Percentiles rank a stretch among this genome's conserved stretches.
Evolutionary conservation across 2,797 vertebrate genomes (phyloP).

Genomic region (Neosalanx taihuensis): DNA sequence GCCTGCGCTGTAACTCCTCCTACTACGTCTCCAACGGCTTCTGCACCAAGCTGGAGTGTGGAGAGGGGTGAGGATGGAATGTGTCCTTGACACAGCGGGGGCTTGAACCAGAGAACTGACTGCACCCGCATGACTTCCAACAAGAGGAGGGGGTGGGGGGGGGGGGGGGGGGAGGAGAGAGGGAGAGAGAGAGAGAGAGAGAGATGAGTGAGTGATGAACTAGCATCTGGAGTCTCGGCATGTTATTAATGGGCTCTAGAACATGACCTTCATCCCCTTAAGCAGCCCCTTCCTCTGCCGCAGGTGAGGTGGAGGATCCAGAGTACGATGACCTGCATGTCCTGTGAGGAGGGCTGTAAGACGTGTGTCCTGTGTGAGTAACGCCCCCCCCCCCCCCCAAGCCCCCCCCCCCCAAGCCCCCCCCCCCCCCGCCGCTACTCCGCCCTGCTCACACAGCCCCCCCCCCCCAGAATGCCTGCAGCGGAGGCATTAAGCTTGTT

Average conservation of each 20-base stretch:
- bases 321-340: constrained; percentile 80
- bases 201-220: neutral
- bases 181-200: constrained; percentile 75
- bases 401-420: neutral
- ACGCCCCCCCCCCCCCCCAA: neutral
- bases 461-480: neutral
- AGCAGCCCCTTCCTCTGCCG: constrained; percentile 12
- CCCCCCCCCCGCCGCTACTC: no score
- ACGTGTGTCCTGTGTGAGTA: constrained; percentile 83
- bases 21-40: constrained; percentile 71
- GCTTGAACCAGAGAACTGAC: no score
- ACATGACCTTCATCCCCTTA: neutral
- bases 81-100: no score
- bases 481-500: constrained; percentile 29
- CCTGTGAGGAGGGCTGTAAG: constrained; percentile 87
- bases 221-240: neutral
- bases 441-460: neutral
- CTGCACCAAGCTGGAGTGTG: constrained; percentile 78
- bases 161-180: constrained; percentile 55
- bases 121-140: no score
- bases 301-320: constrained; percentile 85
- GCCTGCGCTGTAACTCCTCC: constrained; percentile 76
- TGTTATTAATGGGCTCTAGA: constrained; percentile 22
- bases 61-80: constrained; percentile 76
- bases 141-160: no score